A percentile compares a stretch with the other conserved stretches of the same genome.
phyloP scores from a whole-genome alignment of 2,113 vertebrate species.

The Ictalurus furcatus region DNA sequence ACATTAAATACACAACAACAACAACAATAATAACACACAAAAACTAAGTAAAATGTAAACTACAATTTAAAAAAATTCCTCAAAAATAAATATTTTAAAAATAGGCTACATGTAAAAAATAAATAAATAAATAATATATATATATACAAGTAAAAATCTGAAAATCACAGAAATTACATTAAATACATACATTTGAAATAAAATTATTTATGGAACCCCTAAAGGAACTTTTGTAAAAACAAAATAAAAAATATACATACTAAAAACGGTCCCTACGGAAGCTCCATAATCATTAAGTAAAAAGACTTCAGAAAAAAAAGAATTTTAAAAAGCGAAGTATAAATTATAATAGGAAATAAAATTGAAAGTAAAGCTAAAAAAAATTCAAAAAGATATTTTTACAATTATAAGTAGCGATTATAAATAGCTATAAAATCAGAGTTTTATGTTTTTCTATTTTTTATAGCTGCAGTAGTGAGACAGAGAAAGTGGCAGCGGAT shows the following conservation, averaged over 20 bases:
- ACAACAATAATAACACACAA: background rate
- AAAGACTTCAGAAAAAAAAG: too few species aligned
- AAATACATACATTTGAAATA: background rate
- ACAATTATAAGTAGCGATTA: background rate
- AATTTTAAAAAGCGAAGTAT: background rate
- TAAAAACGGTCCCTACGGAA: too few species aligned
- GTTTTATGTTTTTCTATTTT: background rate
- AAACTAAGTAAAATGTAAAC: too few species aligned
- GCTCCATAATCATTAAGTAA: too few species aligned
- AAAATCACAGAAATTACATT: too few species aligned
- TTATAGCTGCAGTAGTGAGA: background rate
- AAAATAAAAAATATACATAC: background rate
- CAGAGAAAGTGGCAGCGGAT: conserved; percentile 1
- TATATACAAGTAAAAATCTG: too few species aligned
- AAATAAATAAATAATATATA: too few species aligned
- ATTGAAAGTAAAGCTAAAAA: background rate
- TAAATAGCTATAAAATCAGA: background rate
- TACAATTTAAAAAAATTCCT: too few species aligned
- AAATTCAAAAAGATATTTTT: background rate
- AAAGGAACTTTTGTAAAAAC: background rate
- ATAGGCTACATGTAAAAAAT: too few species aligned
- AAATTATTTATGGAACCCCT: background rate
- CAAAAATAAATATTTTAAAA: background rate
- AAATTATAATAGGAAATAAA: background rate
- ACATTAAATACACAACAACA: background rate